Evolutionary conservation across 2,797 vertebrate species (phyloP).

Genomic region (Anableps anableps): DNA sequence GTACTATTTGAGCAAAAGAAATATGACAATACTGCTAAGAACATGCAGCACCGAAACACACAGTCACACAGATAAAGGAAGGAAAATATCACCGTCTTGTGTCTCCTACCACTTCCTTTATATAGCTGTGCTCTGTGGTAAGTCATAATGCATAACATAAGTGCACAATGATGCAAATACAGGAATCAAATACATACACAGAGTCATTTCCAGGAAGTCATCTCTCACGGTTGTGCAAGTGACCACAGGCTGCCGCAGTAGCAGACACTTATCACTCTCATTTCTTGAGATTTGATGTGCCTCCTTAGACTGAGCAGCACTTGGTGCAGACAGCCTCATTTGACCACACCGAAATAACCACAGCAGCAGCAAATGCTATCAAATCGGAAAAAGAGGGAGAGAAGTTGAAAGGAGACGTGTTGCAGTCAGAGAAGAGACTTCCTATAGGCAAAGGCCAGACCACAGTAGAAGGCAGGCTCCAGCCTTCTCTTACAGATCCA

Average conservation of each 20-base stretch:
- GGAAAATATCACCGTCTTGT: slow-evolving; percentile 61
- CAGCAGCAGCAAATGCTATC: slow-evolving; percentile 48
- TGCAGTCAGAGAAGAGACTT: slow-evolving; percentile 57
- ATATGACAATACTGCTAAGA: slow-evolving; percentile 11
- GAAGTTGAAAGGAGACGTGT: slow-evolving; percentile 56
- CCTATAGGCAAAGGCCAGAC: slow-evolving; percentile 65
- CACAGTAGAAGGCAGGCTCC: slow-evolving; percentile 79
- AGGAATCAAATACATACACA: slow-evolving; percentile 68
- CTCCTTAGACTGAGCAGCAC: slow-evolving; percentile 43
- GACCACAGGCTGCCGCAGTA: slow-evolving; percentile 71
- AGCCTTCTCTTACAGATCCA: slow-evolving; percentile 73
- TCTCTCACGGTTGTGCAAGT: slow-evolving; percentile 69
- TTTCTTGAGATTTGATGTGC: slow-evolving; percentile 70
- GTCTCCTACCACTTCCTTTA: slow-evolving; percentile 81
- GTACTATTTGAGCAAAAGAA: slow-evolving; percentile 24
- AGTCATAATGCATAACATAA: slow-evolving; percentile 77
- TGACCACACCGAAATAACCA: slow-evolving; percentile 56
- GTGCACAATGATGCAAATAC: slow-evolving; percentile 70
- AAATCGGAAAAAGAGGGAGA: slow-evolving; percentile 28
- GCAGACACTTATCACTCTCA: slow-evolving; percentile 70
- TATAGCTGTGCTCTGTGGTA: slow-evolving; percentile 70
- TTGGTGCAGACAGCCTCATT: slow-evolving; percentile 55
- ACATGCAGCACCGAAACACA: slow-evolving; percentile 38
- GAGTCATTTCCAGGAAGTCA: slow-evolving; percentile 83
- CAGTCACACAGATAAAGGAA: slow-evolving; percentile 58